Percentiles rank a stretch among this genome's conserved stretches.
These are phyloP conservation scores for Neomonachus schauinslandi DNA, from an alignment of 2,113 vertebrate species.

Conservation along the genomic window DNA sequence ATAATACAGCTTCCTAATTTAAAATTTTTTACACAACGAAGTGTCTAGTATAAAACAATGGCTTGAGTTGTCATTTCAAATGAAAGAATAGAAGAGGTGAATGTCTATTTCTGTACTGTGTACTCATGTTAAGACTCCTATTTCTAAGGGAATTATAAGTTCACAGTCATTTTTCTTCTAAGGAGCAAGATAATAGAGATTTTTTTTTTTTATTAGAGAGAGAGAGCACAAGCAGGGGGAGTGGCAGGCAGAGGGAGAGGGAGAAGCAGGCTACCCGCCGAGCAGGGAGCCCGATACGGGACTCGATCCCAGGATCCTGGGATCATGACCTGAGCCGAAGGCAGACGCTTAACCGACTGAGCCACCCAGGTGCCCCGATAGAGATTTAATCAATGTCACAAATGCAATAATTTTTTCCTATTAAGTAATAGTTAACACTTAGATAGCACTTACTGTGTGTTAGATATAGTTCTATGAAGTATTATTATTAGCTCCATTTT, in stretches of 20 bases:
- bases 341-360: too few species aligned
- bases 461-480: not conserved
- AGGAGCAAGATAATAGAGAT: not conserved
- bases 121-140: not conserved
- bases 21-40: not conserved
- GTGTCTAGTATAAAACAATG: not conserved
- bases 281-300: too few species aligned
- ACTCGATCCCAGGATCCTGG: too few species aligned
- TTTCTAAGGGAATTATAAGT: conserved; percentile 42
- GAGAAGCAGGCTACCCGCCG: too few species aligned
- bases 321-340: too few species aligned
- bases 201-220: too few species aligned
- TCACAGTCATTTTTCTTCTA: not conserved
- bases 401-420: not conserved
- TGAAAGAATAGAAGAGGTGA: conserved; percentile 4
- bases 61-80: conserved; percentile 50
- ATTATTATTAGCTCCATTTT: not conserved
- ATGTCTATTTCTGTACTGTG: not conserved
- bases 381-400: not conserved
- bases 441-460: not conserved
- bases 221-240: too few species aligned
- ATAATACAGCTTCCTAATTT: not conserved
- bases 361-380: too few species aligned
- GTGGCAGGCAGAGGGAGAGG: too few species aligned
- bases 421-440: not conserved